Evolutionary conservation across 64 coral and sea anemone species (phyloP), one percentile per base, ranked within the genome.

Genomic region (Acropora tenuis): DNA sequence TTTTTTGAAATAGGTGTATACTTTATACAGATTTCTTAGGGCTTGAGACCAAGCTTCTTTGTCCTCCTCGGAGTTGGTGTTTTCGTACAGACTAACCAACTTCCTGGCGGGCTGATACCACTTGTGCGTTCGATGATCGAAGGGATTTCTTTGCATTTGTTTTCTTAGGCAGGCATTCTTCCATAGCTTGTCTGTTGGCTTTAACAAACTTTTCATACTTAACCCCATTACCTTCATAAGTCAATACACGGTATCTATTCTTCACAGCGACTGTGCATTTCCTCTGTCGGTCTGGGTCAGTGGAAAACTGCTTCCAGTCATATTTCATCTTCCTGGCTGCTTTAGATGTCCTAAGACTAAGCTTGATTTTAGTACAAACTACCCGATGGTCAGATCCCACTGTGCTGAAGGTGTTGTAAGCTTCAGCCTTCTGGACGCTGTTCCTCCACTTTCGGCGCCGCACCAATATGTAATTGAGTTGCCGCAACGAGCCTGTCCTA

Each of bases 201-300:
- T 60, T 50, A 6, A 90, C 88, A 80, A 90, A 90, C 61, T 90
- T 82, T 50, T 90, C 78, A 82, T 90, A 90, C n/a, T 74, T 73
- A 1, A 74, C 78, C 12, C 78, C 78, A 72, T 76, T 88, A 3
- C 78, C 78, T 4, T 90, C 76, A 60, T 78, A 3, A 17, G 8
- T 46, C 49, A 89, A 30, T 46, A 60, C 74, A 5, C 66, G 75
- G 75, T 60, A 89, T 48, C 75, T 47, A 20, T 77, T 89, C 50
- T 77, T 77, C 48, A 89, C 73, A 19, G 53, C 19, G 20, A 89
- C 75, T 67, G 87, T 79, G 53, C 79, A 67, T 6, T 67, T 59
- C 53, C 41, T 2, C 41, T 89, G 87, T 15, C 78, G 19, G 12
- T 77, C 73, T 0, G 73, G 19, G 47, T 76, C 71, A 60, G 73